These are phyloP conservation scores for Pycnonotus jocosus DNA, from an alignment of 2,113 vertebrate species.

Conservation along the genomic window DNA sequence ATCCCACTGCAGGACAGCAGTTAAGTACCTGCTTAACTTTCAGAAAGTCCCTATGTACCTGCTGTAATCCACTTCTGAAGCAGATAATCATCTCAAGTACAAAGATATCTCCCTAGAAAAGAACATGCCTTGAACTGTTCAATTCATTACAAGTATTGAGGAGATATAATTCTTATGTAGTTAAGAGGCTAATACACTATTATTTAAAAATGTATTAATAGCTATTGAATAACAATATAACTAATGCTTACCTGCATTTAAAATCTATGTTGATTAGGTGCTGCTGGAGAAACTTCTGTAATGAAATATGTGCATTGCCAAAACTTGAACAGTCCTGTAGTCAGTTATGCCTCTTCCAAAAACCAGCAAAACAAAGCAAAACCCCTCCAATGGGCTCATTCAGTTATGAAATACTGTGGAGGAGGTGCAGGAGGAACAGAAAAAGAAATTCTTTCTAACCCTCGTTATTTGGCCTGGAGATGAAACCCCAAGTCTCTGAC, in stretches of 20 bases:
- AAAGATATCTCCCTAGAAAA: not conserved
- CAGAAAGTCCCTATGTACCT: not conserved
- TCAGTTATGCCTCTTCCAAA: not conserved
- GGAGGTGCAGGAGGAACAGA: not conserved
- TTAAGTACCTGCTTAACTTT: slow-evolving; percentile 49
- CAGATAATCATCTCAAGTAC: not conserved
- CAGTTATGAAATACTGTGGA: slow-evolving; percentile 24
- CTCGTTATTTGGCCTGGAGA: not conserved
- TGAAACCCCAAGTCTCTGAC: not conserved
- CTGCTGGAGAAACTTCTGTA: not conserved
- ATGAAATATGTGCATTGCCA: not conserved
- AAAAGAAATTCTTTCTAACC: not conserved
- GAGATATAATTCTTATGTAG: not conserved
- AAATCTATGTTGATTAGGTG: not conserved
- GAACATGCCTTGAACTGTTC: not conserved
- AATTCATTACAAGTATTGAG: not conserved
- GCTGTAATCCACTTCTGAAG: slow-evolving; percentile 6
- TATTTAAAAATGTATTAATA: not conserved
- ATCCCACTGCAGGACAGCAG: slow-evolving; percentile 20
- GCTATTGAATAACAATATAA: not conserved
- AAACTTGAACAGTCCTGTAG: not conserved
- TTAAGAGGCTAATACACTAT: not conserved
- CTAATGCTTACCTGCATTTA: not conserved
- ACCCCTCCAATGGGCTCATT: not conserved
- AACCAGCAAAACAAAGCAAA: not conserved